phyloP scores from a whole-genome alignment of 2,113 vertebrate genomes.

The Rallus limicola region DNA sequence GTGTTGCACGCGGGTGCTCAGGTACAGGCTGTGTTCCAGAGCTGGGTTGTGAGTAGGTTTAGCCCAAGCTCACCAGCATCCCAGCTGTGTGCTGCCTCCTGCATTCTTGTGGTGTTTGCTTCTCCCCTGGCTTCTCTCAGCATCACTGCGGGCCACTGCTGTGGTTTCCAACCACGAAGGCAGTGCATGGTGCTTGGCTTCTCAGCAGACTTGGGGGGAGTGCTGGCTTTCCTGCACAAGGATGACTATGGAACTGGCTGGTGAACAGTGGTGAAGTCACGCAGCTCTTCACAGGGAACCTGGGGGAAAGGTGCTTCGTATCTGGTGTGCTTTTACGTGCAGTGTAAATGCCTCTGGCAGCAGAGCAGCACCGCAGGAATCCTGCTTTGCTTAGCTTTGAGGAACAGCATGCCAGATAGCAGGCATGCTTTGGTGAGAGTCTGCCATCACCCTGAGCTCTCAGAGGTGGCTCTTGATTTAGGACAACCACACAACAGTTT shows the following conservation, averaged over 20 bases:
- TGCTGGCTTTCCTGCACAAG: neutral
- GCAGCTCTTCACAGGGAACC: neutral
- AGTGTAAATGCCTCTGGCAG: neutral
- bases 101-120: neutral
- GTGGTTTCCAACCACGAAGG: neutral
- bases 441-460: neutral
- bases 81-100: rapidly evolving
- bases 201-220: neutral
- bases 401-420: neutral
- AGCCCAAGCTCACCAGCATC: rapidly evolving
- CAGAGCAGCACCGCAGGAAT: neutral
- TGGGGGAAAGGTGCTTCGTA: neutral
- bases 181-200: rapidly evolving
- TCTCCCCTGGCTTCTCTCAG: neutral
- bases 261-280: neutral
- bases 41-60: neutral
- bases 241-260: neutral
- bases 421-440: neutral
- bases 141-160: neutral
- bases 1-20: neutral
- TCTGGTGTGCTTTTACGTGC: neutral
- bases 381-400: neutral
- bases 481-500: neutral
- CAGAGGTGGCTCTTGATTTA: neutral
- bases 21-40: neutral